Evolutionary conservation across 2,888 invertebrate genomes (phyloP), one percentile per base, ranked within the genome.

Genomic region (Ferrisia virgata): DNA sequence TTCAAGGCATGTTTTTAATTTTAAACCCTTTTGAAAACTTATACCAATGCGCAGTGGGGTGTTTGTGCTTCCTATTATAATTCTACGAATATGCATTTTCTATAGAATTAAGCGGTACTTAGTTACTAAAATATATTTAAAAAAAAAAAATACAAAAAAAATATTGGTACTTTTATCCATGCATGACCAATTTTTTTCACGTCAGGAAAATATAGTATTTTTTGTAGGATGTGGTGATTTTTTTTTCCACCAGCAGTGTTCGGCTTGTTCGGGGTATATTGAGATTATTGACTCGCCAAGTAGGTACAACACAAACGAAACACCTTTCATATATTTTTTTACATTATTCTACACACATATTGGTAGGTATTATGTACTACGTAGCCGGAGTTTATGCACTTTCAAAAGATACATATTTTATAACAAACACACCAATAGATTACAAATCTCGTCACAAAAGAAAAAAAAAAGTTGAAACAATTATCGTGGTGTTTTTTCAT

Each of bases 31-130:
- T 53, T 43, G 36, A 64, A 58, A 58, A 81, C 31, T 64, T 64
- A 81, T 81, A 53, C 53, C 58, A 58, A 81, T 64, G 36, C 81
- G 8, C 81, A 81, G 81, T 53, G 81, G 81, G 58, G 81, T 58
- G 31, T 39, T 79, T 18, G 22, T 53, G 9, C 47, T 79, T 47
- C 36, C 31, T 79, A 79, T 79, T 79, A 43, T 33, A 33, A 33
- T 72, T 72, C 33, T 72, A 72, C 33, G 72, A 72, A 72, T 72
- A 72, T 72, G 31, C 72, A 72, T 33, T 72, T 72, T 72, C 72
- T n/a, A 72, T 72, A 72, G 72, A 72, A 33, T 72, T 72, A 72
- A 72, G n/a, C 72, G 33, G 72, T 72, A 72, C 58, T 72, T 72
- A 33, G 72, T 72, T 72, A 72, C 28, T 72, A 8, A 72, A 72